Percentiles rank a stretch among this genome's conserved stretches.
Evolutionary conservation across 92 coral and sea anemone species (phyloP).

Genomic region (Paramuricea clavata): DNA sequence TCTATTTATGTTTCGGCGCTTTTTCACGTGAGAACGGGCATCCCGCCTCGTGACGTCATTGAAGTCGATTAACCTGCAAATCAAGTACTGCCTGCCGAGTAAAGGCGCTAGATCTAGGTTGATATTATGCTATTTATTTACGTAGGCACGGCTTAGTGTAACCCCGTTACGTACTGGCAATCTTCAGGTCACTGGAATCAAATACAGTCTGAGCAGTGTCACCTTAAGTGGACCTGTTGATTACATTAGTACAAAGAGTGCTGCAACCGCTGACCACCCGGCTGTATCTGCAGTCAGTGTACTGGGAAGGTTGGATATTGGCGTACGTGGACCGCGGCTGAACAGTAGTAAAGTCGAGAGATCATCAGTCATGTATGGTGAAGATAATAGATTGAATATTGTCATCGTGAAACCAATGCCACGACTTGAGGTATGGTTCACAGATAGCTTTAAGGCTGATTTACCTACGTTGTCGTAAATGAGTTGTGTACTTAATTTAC

Average conservation of each 20-base stretch:
- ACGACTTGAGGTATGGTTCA: conserved; percentile 72
- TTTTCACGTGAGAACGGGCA: no score
- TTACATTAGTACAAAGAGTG: conserved; percentile 61
- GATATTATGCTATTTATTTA: neutral
- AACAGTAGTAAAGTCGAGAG: conserved; percentile 88
- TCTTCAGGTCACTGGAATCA: conserved; percentile 86
- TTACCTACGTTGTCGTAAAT: no score
- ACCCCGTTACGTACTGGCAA: conserved; percentile 81
- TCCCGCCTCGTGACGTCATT: no score
- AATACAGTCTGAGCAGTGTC: conserved; percentile 85
- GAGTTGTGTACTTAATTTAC: no score
- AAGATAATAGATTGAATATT: conserved; percentile 79
- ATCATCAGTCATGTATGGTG: conserved; percentile 80
- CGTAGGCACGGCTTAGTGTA: conserved; percentile 83
- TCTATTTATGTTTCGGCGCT: no score
- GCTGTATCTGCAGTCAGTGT: conserved; percentile 91
- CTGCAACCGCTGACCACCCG: conserved; percentile 70
- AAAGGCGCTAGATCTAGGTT: no score
- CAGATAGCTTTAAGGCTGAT: neutral
- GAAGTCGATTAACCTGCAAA: no score
- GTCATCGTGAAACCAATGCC: conserved; percentile 90
- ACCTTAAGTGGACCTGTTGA: conserved; percentile 95
- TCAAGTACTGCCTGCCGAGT: no score
- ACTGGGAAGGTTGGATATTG: conserved; percentile 83
- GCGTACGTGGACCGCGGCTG: conserved; percentile 78